Evolutionary conservation across 2,113 vertebrate species (phyloP), one percentile per base, ranked within the genome.

Genomic region (Picathartes gymnocephalus): DNA sequence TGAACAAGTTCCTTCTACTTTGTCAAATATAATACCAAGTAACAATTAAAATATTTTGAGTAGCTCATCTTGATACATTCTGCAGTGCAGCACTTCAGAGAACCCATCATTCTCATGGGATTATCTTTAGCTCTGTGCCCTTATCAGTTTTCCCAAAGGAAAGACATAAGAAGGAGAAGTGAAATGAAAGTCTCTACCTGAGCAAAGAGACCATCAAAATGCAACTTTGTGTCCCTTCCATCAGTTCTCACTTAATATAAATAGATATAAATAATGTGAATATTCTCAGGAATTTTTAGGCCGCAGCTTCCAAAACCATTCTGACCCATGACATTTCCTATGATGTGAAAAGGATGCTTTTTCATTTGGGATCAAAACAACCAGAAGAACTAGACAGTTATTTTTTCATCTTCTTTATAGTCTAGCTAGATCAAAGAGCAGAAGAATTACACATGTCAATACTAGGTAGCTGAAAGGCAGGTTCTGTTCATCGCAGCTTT

Each of bases 31-130:
- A 90, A 77, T 65, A 21, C 6, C 4, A 1, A 42, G 18, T 20
- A 80, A 80, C 66, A 80, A 80, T 71, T 83, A 57, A 90, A 90
- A 73, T 77, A 86, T 66, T 93, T 70, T 39, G 31, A 82, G n/a
- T 65, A 72, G 30, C 30, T 93, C 47, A 69, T 10, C 53, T 76
- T 90, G 85, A 57, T 51, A 24, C 8, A 42, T 77, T 84, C 31
- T 86, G 64, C 44, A 71, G 22, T n/a, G 33, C 5, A 3, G 33
- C 42, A 23, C 27, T 83, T 77, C n/a, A 44, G 50, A 62, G 11
- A 17, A 44, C 6, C 14, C 19, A 44, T 27, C 44, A 45, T 51
- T 81, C 31, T 50, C 48, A 40, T 13, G 25, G 31, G 53, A 33
- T 81, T 76, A 27, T 57, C 2, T 0, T 54, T 17, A 73, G 15